Evolutionary conservation across 2,888 invertebrate species (phyloP), one percentile per base, ranked within the genome.

Genomic region (Acrocyrtus sp.): DNA sequence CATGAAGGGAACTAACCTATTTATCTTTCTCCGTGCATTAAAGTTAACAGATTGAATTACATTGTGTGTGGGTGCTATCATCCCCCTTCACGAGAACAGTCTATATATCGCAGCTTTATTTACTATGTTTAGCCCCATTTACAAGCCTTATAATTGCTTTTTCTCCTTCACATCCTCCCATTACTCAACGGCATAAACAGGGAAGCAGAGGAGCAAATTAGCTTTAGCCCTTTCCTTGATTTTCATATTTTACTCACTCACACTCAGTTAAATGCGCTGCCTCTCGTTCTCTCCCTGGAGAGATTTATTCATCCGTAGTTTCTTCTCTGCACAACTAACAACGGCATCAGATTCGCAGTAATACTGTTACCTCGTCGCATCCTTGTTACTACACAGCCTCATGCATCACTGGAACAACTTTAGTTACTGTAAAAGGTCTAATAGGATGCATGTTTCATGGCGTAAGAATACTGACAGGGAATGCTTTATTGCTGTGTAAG

Each of bases 131-230:
- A 58, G 63, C 43, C 65, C 53, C 72, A 72, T 72, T 66, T 72
- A 53, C 48, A 54, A 24, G 60, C 34, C 34, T 5, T 34, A 27
- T 72, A 72, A 72, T 72, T 72, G 65, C 51, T 54, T 72, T 65
- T 65, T n/a, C n/a, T n/a, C n/a, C 63, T 66, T 58, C 41, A 21
- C 48, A 2, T 21, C 17, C 22, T 45, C 19, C 48, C 17, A 51
- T 51, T 51, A 51, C 51, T 51, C 24, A 39, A 43, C 17, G 61
- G 72, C 48, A 65, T 72, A 66, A 72, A 67, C 72, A 72, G 66
- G 51, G 53, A 72, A 67, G 51, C 56, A 66, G 43, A 66, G 34
- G 60, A 72, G 60, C 66, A 72, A 72, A 72, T 72, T 72, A 67
- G 66, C 72, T 72, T 50, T 61, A 39, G n/a, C n/a, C n/a, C n/a